phyloP scores from a whole-genome alignment of 2,113 vertebrate genomes.

The Dinomys branickii region DNA sequence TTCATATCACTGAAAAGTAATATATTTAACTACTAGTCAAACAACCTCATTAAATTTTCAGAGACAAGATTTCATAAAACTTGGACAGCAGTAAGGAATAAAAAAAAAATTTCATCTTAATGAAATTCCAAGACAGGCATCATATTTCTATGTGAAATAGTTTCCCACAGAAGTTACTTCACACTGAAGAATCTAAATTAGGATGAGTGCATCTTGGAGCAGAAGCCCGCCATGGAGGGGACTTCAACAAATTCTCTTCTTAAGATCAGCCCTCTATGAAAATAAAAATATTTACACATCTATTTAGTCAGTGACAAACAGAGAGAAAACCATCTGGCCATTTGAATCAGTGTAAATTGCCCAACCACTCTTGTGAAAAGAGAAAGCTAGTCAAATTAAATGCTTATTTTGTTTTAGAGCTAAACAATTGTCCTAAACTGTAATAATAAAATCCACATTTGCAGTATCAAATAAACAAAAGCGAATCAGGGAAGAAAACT shows the following conservation, averaged over 20 bases:
- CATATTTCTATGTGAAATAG: constrained; percentile 70
- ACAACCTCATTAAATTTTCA: constrained; percentile 78
- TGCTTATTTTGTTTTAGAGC: constrained; percentile 78
- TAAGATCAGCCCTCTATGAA: constrained; percentile 57
- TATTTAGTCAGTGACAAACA: constrained; percentile 75
- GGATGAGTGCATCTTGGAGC: constrained; percentile 43
- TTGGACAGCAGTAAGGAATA: constrained; percentile 63
- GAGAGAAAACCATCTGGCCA: constrained; percentile 73
- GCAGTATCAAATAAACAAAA: constrained; percentile 85
- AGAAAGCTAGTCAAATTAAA: constrained; percentile 78
- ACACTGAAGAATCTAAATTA: constrained; percentile 61
- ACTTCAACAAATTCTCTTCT: constrained; percentile 63
- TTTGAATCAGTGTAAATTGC: constrained; percentile 78
- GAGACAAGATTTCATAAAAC: constrained; percentile 81
- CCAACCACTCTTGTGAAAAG: constrained; percentile 72
- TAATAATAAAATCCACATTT: constrained; percentile 81
- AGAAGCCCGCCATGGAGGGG: constrained; percentile 21
- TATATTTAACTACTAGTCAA: constrained; percentile 75
- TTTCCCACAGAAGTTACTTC: constrained; percentile 59
- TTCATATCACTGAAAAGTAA: constrained; percentile 66
- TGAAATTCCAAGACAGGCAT: constrained; percentile 72
- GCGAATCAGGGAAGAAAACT: constrained; percentile 82
- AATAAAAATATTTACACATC: constrained; percentile 81
- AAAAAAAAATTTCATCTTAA: constrained; percentile 68
- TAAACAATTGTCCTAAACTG: constrained; percentile 82